Evolutionary conservation across 2,888 invertebrate species (phyloP), one percentile per base, ranked within the genome.

Genomic region (Girardia tigrina): DNA sequence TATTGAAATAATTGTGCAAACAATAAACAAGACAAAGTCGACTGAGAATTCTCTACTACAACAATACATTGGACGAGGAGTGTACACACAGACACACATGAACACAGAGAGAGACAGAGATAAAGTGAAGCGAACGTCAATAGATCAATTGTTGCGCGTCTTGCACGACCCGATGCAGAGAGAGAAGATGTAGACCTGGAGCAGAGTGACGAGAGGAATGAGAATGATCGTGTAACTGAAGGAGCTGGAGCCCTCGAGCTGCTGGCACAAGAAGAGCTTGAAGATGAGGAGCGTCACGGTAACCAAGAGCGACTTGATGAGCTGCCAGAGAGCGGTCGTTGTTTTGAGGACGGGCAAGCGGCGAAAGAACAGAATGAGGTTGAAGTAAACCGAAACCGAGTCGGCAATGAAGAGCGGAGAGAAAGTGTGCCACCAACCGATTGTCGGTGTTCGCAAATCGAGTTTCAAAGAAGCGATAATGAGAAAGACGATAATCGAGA

Each of bases 291-390:
- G n/a, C 2, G 27, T 27, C 28, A 29, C 28, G 23, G 23, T 71
- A 29, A 71, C 23, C n/a, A 56, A 56, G n/a, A 56, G 23, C 23
- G 56, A 56, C 23, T 56, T 56, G n/a, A 56, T 56, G 2, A 56
- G 56, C 23, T n/a, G 56, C 56, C 56, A 56, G n/a, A 56, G 23
- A n/a, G 71, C 71, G 4, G 71, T 71, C n/a, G 29, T 71, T n/a
- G 28, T 28, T 71, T 23, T 71, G 26, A 71, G 16, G n/a, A 71
- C 71, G 28, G 8, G 16, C 23, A 71, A 27, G 6, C 29, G 23
- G 6, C 28, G 6, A 28, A 29, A 28, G 26, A 28, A 71, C 26
- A 71, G 28, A 71, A 71, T 71, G 16, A 71, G 23, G 26, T 27
- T 28, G 71, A 71, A 71, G 28, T 71, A 71, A 27, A 71, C 6